Evolutionary conservation across 35 echinoderm and acorn worm species (phyloP), one percentile per base, ranked within the genome.

Genomic region (Apostichopus parvimensis): DNA sequence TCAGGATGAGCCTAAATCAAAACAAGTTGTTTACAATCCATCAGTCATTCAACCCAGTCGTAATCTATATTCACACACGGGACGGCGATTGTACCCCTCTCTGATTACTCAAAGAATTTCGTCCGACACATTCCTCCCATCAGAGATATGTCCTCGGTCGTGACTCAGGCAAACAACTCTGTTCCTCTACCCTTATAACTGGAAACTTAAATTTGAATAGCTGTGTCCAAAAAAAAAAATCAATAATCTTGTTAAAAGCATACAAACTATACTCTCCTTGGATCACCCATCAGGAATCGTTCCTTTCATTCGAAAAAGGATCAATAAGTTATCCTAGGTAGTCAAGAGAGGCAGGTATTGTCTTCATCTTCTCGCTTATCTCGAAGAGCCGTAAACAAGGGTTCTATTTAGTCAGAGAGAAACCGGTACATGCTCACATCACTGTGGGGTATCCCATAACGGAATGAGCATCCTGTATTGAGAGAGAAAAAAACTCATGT

Each of bases 231-330:
- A 28, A 53, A 54, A 14, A 18, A 55, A 82, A 82, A 82, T 82
- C 79, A 82, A 82, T 82, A 82, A 82, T 34, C 79, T 55, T 82
- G 79, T 82, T 82, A 82, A 82, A 82, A 82, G 79, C 79, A 82
- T 54, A 56, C 79, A 82, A 82, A 53, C 45, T 53, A 18, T 82
- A 3, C 55, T 56, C 52, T 53, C 24, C 52, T 82, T 82, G 79
- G 24, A n/a, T 82, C 17, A n/a, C 55, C 17, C 34, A 12, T 82
- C 53, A 9, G 15, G 55, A 68, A 18, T 18, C n/a, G 34, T 82
- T 56, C 79, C 54, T 82, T 82, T 82, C 79, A 82, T 54, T n/a
- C 52, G 4, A 56, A 53, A n/a, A 54, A 68, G 34, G 64, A 82
- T 82, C 79, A 82, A 82, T 82, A 82, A 82, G 55, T 82, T 82